A percentile compares a stretch with the other conserved stretches of the same genome.
Conservation (phyloP, 2,888 invertebrate genomes). For the Clusia tigrina region DNA sequence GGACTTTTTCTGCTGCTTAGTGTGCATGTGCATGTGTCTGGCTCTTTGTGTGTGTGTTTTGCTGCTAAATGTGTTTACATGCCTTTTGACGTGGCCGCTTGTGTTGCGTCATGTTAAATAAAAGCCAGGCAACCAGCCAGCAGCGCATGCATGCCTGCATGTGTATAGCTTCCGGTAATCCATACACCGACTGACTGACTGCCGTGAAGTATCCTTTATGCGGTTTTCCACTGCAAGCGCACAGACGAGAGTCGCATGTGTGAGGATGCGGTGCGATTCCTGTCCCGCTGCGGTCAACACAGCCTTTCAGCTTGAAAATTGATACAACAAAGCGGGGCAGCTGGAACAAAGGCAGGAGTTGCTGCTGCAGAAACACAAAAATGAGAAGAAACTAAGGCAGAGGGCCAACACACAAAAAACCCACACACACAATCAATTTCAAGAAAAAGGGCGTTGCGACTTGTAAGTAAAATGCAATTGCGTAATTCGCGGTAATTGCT, state of each 20-base stretch:
- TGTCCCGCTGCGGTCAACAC: conserved; percentile 8
- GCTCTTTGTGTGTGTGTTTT: too few relatives aligned
- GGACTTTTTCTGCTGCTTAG: too few relatives aligned
- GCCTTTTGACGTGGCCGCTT: conserved; percentile 31
- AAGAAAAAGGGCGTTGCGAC: background rate
- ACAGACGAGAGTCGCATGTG: background rate
- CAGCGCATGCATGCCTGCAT: background rate
- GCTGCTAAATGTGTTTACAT: too few relatives aligned
- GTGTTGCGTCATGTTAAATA: conserved; percentile 54
- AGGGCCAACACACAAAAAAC: background rate
- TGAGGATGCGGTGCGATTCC: background rate
- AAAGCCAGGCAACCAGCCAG: conserved; percentile 43
- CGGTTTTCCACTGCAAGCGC: too few relatives aligned
- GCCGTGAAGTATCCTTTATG: background rate
- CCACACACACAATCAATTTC: background rate
- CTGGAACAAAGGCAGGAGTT: too few relatives aligned
- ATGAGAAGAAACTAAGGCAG: background rate
- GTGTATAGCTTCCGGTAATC: conserved; percentile 6
- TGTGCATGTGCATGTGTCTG: too few relatives aligned
- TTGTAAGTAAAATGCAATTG: background rate
- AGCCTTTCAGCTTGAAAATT: background rate
- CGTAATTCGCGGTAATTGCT: background rate
- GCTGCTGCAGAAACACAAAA: too few relatives aligned
- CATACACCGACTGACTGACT: background rate
- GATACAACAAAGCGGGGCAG: conserved; percentile 3